Evolutionary conservation across 1,140 invertebrate species (phyloP).

Genomic region (Bilobella aurantiaca): DNA sequence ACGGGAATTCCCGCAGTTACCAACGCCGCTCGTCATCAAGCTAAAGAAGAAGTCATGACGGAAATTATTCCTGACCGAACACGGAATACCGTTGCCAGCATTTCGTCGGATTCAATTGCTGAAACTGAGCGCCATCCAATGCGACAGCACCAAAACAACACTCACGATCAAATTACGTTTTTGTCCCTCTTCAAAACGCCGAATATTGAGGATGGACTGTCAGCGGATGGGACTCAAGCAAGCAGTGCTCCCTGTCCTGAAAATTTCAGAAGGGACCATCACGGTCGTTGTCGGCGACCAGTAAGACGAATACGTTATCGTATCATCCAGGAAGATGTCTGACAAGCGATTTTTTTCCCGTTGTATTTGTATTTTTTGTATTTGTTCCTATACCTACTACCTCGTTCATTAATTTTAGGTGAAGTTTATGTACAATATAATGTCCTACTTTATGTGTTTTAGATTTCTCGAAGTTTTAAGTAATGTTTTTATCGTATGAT

Average conservation of each 20-base stretch:
- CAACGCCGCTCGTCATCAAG: neutral
- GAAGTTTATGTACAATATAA: too few relatives aligned
- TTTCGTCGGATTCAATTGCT: too few relatives aligned
- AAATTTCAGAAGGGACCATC: neutral
- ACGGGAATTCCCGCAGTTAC: neutral
- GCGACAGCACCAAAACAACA: neutral
- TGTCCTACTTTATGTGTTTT: too few relatives aligned
- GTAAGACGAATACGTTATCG: neutral
- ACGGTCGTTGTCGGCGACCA: neutral
- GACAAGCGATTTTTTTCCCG: neutral
- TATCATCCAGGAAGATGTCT: neutral
- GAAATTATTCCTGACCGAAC: too few relatives aligned
- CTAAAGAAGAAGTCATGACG: neutral
- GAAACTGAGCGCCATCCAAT: neutral
- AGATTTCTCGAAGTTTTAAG: too few relatives aligned
- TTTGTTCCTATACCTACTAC: too few relatives aligned
- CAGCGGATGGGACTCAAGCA: too few relatives aligned
- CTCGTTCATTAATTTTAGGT: too few relatives aligned
- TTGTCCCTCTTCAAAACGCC: neutral
- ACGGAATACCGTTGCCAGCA: too few relatives aligned
- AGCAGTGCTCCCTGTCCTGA: neutral
- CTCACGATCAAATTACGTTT: neutral
- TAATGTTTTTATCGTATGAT: too few relatives aligned
- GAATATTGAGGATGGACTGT: too few relatives aligned
- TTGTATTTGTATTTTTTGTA: too few relatives aligned